Percentiles rank a stretch among this genome's conserved stretches.
Conservation (phyloP, 2,888 invertebrate genomes). For the Macaria liturata region DNA sequence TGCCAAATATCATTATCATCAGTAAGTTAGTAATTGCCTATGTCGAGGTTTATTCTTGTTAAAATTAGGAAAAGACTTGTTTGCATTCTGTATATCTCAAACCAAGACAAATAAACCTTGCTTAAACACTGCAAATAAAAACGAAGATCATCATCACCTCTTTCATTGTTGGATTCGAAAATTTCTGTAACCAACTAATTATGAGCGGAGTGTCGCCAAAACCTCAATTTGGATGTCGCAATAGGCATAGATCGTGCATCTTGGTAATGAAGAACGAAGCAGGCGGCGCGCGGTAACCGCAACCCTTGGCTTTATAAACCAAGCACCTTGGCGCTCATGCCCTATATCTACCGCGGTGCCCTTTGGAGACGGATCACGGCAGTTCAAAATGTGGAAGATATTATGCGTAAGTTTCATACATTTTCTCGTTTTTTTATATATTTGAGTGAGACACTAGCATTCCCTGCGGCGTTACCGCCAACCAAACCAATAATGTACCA, state of each 20-base stretch:
- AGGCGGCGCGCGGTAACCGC: slow-evolving; percentile 56
- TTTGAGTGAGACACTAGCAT: neutral
- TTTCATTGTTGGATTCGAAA: too few relatives aligned
- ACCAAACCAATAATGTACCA: too few relatives aligned
- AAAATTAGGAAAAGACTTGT: too few relatives aligned
- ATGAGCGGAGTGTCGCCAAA: neutral
- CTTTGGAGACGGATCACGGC: slow-evolving; percentile 38
- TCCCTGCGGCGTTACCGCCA: neutral
- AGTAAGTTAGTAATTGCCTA: too few relatives aligned
- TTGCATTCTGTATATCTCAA: too few relatives aligned
- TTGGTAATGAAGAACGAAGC: slow-evolving; percentile 62
- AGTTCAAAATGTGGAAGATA: slow-evolving; percentile 61
- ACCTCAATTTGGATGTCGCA: slow-evolving; percentile 49
- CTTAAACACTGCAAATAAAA: too few relatives aligned
- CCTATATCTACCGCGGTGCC: slow-evolving; percentile 47
- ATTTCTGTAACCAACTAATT: too few relatives aligned
- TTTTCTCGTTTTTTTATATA: too few relatives aligned
- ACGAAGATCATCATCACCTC: too few relatives aligned
- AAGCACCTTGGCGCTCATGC: slow-evolving; percentile 40
- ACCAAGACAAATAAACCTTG: too few relatives aligned
- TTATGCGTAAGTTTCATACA: slow-evolving; percentile 56
- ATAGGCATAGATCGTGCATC: slow-evolving; percentile 65
- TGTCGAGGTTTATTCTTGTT: too few relatives aligned
- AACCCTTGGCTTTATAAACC: slow-evolving; percentile 63
- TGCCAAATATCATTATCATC: too few relatives aligned